A percentile compares a stretch with the other conserved stretches of the same genome.
phyloP scores from a whole-genome alignment of 2,797 vertebrate genomes.

The Eutrigla gurnardus region DNA sequence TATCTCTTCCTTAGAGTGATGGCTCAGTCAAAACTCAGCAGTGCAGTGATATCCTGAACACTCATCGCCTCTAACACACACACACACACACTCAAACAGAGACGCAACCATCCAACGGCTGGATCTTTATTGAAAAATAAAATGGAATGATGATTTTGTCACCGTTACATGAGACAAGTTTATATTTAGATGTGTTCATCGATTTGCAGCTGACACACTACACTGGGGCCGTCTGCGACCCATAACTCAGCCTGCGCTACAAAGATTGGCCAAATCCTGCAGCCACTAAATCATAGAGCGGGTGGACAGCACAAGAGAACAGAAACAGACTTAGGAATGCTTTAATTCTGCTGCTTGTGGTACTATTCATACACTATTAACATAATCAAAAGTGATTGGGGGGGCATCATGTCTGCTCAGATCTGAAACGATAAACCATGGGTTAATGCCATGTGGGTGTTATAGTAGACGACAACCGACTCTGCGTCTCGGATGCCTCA shows the following conservation, averaged over 20 bases:
- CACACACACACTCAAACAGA: not conserved
- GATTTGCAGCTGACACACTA: conserved; percentile 83
- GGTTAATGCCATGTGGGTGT: too few relatives aligned
- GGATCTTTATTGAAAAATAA: conserved; percentile 74
- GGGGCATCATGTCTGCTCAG: too few relatives aligned
- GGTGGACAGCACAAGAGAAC: conserved; percentile 15
- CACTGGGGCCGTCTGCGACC: conserved; percentile 73
- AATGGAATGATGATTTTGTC: conserved; percentile 67
- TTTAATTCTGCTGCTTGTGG: conserved; percentile 32
- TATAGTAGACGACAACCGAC: too few relatives aligned
- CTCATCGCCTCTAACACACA: conserved; percentile 16
- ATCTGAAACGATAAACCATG: too few relatives aligned
- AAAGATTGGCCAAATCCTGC: conserved; percentile 68
- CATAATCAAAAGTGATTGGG: not conserved
- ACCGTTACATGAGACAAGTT: conserved; percentile 80
- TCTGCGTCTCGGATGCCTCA: too few relatives aligned
- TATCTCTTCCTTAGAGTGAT: conserved; percentile 62
- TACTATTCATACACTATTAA: conserved; percentile 4
- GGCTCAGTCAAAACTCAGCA: conserved; percentile 63
- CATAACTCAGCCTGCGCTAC: conserved; percentile 76
- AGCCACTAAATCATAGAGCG: conserved; percentile 67
- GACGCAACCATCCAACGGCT: conserved; percentile 4
- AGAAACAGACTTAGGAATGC: conserved; percentile 34
- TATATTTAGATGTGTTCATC: conserved; percentile 86
- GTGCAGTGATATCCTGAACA: conserved; percentile 50